Base-by-base conservation (phyloP, 2,797 vertebrate genomes). In the Pangasius sanitwongsei region DNA sequence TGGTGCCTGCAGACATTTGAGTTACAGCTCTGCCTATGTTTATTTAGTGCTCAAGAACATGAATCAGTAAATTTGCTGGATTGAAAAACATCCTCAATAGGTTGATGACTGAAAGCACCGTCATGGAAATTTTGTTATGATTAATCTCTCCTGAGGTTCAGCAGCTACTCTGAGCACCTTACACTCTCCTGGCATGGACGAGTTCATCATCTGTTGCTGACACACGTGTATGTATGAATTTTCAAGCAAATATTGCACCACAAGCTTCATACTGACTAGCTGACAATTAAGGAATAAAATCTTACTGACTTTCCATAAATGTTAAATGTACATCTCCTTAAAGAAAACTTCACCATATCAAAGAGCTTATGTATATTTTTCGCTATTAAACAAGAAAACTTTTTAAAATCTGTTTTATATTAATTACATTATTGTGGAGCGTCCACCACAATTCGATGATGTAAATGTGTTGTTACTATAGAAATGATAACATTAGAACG, bases 11-110 rank as follows among this genome's bases (percentile, higher is more conserved):
- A 88, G 86, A 85, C 90, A 6, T 91, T 86, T 90, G 63, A 87
- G 87, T 89, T 88, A 69, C 91, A 93, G 93, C 53, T 72, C 86
- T 86, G 83, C 65, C 84, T 89, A 87, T 83, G 90, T 92, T 92
- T 91, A 91, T 91, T 92, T 78, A 86, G 90, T 86, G 67, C 65
- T 91, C 77, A 69, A 83, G 37, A 84, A 83, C 57, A 77, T 53
- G 88, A 88, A 92, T 89, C 89, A 89, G 6, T 59, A 81, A 86
- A 92, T 94, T 91, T 61, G 13, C 15, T 74, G 28, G 65, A 44
- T 31, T 87, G 86, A 92, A 82, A 88, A 81, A 77, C 2, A 1
- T 81, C 63, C 87, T 31, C 50, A 83, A 87, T 69, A 87, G 90
- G 88, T 90, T 88, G 72, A 83, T 85, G 87, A 86, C 69, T 90